Percentiles rank a stretch among this genome's conserved stretches.
Evolutionary conservation across 2,113 vertebrate genomes (phyloP).

Genomic region (Sinocyclocheilus maitianheensis): DNA sequence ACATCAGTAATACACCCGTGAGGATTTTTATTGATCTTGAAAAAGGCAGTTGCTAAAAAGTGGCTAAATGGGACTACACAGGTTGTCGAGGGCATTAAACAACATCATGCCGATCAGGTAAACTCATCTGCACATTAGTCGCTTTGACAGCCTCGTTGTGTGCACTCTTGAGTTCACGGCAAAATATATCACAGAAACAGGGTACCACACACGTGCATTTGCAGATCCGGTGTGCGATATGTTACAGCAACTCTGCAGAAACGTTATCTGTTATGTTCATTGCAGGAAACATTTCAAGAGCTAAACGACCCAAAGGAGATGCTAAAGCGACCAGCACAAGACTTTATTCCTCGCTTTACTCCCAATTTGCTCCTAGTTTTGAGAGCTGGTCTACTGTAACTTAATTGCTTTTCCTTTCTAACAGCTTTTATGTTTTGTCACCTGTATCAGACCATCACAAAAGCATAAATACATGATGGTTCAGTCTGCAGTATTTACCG

Average conservation of each 20-base stretch:
- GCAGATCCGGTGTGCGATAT: conserved; percentile 15
- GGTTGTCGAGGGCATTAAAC: background rate
- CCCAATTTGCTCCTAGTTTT: background rate
- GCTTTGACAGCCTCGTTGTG: background rate
- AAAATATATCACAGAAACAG: background rate
- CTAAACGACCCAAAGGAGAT: conserved; percentile 6
- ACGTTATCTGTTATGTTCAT: background rate
- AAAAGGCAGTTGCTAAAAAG: background rate
- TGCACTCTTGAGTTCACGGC: background rate
- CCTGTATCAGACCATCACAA: conserved; percentile 64
- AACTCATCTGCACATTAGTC: background rate
- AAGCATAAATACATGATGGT: background rate
- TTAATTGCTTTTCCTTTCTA: conserved; percentile 9
- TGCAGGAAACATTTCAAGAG: conserved; percentile 16
- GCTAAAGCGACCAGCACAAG: background rate
- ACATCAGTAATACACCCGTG: background rate
- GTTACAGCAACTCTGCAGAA: conserved; percentile 21
- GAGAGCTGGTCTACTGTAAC: background rate
- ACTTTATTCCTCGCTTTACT: background rate
- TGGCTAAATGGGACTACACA: too few species aligned
- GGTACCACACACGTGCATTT: background rate
- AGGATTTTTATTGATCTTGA: background rate
- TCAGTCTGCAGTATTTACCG: conserved; percentile 49
- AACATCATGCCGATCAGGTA: background rate
- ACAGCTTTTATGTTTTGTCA: conserved; percentile 56